Conservation (phyloP, 2,797 vertebrate species). For the Brachyrhaphis roseni region DNA sequence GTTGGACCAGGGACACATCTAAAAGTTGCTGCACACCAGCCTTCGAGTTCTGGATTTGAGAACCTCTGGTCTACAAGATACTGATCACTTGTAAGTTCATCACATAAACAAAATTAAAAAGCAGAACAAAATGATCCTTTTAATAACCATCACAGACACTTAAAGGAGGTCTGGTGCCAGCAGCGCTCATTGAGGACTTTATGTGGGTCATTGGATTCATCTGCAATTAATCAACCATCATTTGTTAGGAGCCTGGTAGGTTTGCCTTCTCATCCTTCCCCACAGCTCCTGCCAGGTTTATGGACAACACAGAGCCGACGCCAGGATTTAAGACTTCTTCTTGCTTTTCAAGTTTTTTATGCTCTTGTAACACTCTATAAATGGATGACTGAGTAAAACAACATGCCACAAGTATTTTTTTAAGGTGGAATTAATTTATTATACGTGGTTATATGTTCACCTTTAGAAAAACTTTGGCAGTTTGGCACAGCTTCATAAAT, state of each 20-base stretch:
- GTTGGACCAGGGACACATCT: too few species aligned
- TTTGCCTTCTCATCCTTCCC: slow-evolving; percentile 57
- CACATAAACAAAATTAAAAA: not conserved
- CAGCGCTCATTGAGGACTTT: slow-evolving; percentile 46
- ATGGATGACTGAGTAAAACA: slow-evolving; percentile 50
- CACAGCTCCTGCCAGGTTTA: slow-evolving; percentile 76
- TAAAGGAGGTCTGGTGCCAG: slow-evolving; percentile 72
- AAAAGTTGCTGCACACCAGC: too few species aligned
- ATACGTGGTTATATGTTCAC: not conserved
- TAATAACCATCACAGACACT: slow-evolving; percentile 66
- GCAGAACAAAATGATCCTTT: not conserved
- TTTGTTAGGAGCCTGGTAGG: slow-evolving; percentile 70
- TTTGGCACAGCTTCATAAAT: not conserved
- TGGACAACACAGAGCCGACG: slow-evolving; percentile 66
- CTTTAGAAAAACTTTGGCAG: not conserved
- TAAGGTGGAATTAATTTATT: not conserved
- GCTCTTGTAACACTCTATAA: slow-evolving; percentile 63
- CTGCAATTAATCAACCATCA: slow-evolving; percentile 80
- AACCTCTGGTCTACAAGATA: not conserved
- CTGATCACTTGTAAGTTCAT: not conserved
- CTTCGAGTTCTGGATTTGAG: too few species aligned
- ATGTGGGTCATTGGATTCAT: slow-evolving; percentile 75
- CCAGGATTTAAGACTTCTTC: slow-evolving; percentile 74
- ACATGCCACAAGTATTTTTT: not conserved
- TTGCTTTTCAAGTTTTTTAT: slow-evolving; percentile 74